Evolutionary conservation across 2,113 vertebrate genomes (phyloP).

Genomic region (Corythornis madagascariensis): DNA sequence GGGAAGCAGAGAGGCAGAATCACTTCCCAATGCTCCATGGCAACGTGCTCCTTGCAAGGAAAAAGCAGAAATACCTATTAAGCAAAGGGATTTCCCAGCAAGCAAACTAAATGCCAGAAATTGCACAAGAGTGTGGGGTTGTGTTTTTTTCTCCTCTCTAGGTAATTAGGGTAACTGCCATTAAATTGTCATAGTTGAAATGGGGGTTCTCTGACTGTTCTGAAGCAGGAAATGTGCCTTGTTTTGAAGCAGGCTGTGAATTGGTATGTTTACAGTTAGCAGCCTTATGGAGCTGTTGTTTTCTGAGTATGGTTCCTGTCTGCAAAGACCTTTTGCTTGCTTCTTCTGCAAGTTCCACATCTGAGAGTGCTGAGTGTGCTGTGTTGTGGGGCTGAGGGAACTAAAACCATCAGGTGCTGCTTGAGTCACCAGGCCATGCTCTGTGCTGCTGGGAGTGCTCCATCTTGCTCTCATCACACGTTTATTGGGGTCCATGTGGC

Average conservation of each 20-base stretch:
- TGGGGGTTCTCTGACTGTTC: not conserved
- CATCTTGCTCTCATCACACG: not conserved
- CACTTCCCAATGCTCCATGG: not conserved
- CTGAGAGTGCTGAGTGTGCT: not conserved
- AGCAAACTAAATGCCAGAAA: slow-evolving; percentile 5
- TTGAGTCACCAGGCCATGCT: not conserved
- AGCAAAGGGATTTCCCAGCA: slow-evolving; percentile 7
- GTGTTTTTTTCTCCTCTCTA: not conserved
- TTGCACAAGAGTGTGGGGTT: not conserved
- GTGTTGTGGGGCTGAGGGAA: not conserved
- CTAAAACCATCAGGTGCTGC: not conserved
- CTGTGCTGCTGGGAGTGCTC: not conserved
- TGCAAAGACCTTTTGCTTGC: not conserved
- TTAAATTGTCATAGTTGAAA: not conserved
- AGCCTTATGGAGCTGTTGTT: not conserved
- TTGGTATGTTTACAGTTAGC: not conserved
- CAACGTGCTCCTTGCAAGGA: not conserved
- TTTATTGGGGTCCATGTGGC: not conserved
- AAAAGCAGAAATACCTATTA: not conserved
- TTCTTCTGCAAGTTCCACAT: not conserved
- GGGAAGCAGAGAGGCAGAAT: not conserved
- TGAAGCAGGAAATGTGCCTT: not conserved
- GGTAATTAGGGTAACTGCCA: not conserved
- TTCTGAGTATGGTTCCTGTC: not conserved
- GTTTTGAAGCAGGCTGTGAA: not conserved